Percentiles rank a stretch among this genome's conserved stretches.
These are phyloP conservation scores for Sarcophaga subvicina DNA, from an alignment of 2,888 invertebrate genomes.

Conservation along the genomic window DNA sequence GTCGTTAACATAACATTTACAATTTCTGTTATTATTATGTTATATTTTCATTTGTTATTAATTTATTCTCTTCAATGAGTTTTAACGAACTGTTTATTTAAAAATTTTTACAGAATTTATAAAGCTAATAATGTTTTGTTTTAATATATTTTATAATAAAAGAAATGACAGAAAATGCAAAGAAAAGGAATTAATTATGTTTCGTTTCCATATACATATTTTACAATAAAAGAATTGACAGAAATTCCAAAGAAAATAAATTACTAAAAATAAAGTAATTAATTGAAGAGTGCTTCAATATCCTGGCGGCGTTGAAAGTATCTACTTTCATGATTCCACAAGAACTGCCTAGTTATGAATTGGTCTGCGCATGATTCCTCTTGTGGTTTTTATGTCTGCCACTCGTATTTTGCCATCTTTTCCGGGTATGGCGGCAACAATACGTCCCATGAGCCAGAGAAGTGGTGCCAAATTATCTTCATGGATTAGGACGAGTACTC, in stretches of 20 bases:
- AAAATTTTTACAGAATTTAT: background rate
- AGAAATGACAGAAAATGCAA: too few relatives aligned
- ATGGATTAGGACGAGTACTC: constrained; percentile 49
- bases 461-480: constrained; percentile 37
- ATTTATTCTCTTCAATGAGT: background rate
- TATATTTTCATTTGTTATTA: too few relatives aligned
- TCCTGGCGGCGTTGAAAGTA: constrained; percentile 18
- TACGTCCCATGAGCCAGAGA: constrained; percentile 36
- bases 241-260: background rate
- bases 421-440: constrained; percentile 20
- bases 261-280: background rate
- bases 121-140: background rate
- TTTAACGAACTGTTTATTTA: constrained; percentile 2
- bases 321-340: constrained; percentile 16
- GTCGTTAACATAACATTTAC: too few relatives aligned
- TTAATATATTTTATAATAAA: too few relatives aligned
- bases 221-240: background rate
- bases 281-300: constrained; percentile 3
- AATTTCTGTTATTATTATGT: too few relatives aligned
- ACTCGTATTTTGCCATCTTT: constrained; percentile 29
- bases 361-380: constrained; percentile 49
- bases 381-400: constrained; percentile 47
- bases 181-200: background rate
- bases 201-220: background rate
- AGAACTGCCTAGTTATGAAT: constrained; percentile 38